These are phyloP conservation scores for Rhinopithecus roxellana DNA, from an alignment of 2,113 vertebrate species.

Conservation along the genomic window DNA sequence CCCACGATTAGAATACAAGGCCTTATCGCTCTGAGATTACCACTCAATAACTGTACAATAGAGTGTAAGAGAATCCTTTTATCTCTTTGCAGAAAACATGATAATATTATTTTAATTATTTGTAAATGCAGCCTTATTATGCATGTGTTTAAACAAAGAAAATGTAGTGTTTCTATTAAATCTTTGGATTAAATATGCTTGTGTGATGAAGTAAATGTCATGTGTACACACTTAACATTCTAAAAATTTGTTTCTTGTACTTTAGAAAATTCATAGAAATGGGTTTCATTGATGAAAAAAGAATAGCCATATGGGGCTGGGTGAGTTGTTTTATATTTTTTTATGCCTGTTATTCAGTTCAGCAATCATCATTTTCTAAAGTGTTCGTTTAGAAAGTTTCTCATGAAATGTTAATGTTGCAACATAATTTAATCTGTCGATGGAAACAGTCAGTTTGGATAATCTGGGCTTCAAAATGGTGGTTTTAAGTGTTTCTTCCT, in stretches of 20 bases:
- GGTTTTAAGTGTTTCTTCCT: conserved; percentile 54
- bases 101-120: conserved; percentile 60
- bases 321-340: conserved; percentile 84
- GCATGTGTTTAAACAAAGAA: conserved; percentile 73
- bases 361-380: conserved; percentile 71
- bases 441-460: conserved; percentile 72
- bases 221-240: conserved; percentile 78
- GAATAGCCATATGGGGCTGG: conserved; percentile 91
- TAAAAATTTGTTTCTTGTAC: conserved; percentile 76
- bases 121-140: conserved; percentile 64
- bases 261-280: conserved; percentile 90
- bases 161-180: conserved; percentile 72
- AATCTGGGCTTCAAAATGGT: conserved; percentile 61
- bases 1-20: neutral
- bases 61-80: neutral
- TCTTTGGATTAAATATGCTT: conserved; percentile 74
- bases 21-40: neutral
- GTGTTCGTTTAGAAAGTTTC: conserved; percentile 70
- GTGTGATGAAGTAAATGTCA: conserved; percentile 74
- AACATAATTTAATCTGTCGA: conserved; percentile 75
- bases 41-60: neutral
- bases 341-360: conserved; percentile 68
- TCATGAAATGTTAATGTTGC: conserved; percentile 76
- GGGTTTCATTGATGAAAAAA: conserved; percentile 89
- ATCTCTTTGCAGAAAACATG: conserved; percentile 52